phyloP scores from a whole-genome alignment of 2,113 vertebrate species.

The Haemorhous mexicanus region DNA sequence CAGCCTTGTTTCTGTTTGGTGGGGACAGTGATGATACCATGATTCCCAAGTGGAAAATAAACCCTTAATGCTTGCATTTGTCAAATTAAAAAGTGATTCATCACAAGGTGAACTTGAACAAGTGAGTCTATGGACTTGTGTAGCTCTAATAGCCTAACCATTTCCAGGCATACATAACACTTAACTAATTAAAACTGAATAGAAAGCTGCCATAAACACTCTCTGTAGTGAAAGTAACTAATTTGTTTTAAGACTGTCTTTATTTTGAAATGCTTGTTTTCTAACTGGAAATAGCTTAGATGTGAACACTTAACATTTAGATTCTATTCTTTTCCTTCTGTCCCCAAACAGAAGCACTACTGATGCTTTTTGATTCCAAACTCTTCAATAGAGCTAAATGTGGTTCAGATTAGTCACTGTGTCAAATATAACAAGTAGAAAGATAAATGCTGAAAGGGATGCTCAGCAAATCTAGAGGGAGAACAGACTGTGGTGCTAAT shows the following conservation, averaged over 20 bases:
- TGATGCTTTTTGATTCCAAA: neutral
- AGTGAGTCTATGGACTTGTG: accelerated
- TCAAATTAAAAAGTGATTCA: neutral
- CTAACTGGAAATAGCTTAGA: neutral
- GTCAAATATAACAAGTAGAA: neutral
- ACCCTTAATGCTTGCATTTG: neutral
- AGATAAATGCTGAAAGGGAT: neutral
- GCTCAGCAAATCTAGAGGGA: neutral
- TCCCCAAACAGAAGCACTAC: neutral
- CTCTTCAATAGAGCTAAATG: neutral
- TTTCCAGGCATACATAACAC: neutral
- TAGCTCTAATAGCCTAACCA: neutral
- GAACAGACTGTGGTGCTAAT: neutral
- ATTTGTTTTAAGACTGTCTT: neutral
- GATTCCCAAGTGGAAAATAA: neutral
- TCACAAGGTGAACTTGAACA: neutral
- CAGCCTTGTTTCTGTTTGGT: neutral
- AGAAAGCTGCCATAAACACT: neutral
- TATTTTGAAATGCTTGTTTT: neutral
- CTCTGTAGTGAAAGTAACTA: neutral
- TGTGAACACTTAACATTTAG: neutral
- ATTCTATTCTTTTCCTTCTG: neutral
- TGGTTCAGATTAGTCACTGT: neutral
- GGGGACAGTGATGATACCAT: neutral
- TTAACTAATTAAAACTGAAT: neutral